Percentiles rank a stretch among this genome's conserved stretches.
Evolutionary conservation across 1,140 invertebrate genomes (phyloP).

Genomic region (Pseudoatta argentina): DNA sequence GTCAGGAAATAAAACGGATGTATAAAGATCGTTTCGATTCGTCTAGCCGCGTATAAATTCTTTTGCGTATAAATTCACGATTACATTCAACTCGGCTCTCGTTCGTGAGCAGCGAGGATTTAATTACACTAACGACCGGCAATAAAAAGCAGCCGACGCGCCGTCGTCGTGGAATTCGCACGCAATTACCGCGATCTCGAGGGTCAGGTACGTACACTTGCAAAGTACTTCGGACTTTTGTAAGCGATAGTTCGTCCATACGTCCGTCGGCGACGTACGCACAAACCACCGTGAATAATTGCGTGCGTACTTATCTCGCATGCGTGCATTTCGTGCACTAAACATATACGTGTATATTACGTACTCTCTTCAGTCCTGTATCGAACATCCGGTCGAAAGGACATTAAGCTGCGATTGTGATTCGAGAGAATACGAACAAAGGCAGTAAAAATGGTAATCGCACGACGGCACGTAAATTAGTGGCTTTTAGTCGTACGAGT

Average conservation of each 20-base stretch:
- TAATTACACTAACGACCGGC: constrained; percentile 77
- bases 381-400: constrained; percentile 17
- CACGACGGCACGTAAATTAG: constrained; percentile 25
- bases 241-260: constrained; percentile 28
- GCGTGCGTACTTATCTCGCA: constrained; percentile 52
- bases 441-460: neutral
- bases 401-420: constrained; percentile 17
- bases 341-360: constrained; percentile 24
- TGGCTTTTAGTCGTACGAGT: neutral
- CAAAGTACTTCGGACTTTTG: constrained; percentile 43
- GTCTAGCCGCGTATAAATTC: constrained; percentile 7
- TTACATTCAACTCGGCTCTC: constrained; percentile 40
- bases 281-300: constrained; percentile 61
- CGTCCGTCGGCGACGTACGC: constrained; percentile 28
- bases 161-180: constrained; percentile 76
- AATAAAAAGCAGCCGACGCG: constrained; percentile 75
- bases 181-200: constrained; percentile 72
- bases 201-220: constrained; percentile 65
- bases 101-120: constrained; percentile 65
- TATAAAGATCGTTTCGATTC: constrained; percentile 36
- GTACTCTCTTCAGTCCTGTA: neutral
- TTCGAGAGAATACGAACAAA: constrained; percentile 8
- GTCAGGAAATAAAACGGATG: neutral
- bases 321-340: constrained; percentile 17
- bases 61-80: constrained; percentile 64